phyloP scores from a whole-genome alignment of 2,113 vertebrate genomes.

The Murina feae region DNA sequence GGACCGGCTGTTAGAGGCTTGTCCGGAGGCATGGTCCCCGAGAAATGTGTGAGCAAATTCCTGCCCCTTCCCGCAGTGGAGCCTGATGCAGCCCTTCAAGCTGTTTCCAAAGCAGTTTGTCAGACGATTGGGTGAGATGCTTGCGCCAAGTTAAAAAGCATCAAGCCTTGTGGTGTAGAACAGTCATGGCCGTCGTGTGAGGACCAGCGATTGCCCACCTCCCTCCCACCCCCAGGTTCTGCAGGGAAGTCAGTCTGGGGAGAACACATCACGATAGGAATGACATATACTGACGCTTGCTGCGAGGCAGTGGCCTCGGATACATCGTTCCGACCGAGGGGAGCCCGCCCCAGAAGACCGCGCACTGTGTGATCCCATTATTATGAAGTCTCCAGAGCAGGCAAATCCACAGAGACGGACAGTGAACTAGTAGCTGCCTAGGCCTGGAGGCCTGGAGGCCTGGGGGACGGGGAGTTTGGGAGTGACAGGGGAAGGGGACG shows the following conservation, averaged over 20 bases:
- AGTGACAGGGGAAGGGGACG: background rate
- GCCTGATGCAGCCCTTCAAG: background rate
- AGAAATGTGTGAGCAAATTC: background rate
- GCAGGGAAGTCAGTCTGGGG: background rate
- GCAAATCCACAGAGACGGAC: background rate
- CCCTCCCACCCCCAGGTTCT: background rate
- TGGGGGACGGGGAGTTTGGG: background rate
- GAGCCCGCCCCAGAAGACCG: background rate
- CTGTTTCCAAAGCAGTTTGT: background rate
- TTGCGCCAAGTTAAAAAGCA: background rate
- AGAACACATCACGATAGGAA: background rate
- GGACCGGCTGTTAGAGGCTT: background rate
- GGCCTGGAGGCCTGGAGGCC: background rate
- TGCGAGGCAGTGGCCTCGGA: accelerated
- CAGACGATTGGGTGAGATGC: background rate
- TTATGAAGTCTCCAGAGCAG: accelerated
- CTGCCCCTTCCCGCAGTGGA: accelerated
- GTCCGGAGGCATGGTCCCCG: background rate
- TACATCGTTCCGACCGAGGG: accelerated
- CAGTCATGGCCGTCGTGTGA: background rate
- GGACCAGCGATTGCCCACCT: too few species aligned
- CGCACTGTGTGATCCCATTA: accelerated
- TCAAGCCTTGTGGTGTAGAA: background rate
- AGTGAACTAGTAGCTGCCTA: too few species aligned
- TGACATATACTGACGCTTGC: accelerated